Evolutionary conservation across 23 tunicate genomes (phyloP), one percentile per base, ranked within the genome.

Genomic region (Pegea sp.): DNA sequence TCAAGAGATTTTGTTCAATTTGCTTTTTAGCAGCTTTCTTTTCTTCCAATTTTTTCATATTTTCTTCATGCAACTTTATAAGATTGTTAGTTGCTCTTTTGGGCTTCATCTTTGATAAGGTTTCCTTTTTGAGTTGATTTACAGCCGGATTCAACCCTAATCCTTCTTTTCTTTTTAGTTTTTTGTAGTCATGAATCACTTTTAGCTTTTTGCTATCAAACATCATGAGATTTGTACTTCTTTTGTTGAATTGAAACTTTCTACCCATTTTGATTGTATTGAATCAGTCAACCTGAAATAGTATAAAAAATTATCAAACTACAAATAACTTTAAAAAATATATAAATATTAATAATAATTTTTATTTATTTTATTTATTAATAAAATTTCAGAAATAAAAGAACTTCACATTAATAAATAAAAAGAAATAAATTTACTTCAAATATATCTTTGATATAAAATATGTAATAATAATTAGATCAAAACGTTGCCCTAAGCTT

Each of bases 131-230:
- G n/a, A n/a, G n/a, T n/a, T n/a, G n/a, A n/a, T n/a, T n/a, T n/a
- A n/a, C n/a, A n/a, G n/a, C n/a, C n/a, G n/a, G n/a, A n/a, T n/a
- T n/a, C n/a, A n/a, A n/a, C n/a, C 29, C 4, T 29, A 30, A 30
- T 22, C 38, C 48, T 48, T 62, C 69, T 24, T 54, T 54, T 31
- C 63, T 43, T 19, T 52, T 34, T 34, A 71, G 24, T 26, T 71
- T 71, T 32, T 54, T 71, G 57, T 54, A 71, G 4, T 71, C 42
- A 54, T 71, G 38, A 25, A 71, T 52, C 8, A 62, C 56, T 46
- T 62, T 71, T 25, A 38, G 46, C 46, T 38, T 38, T 16, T 38
- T 38, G 46, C 46, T 38, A 11, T 38, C 16, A 11, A 16, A 38
- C 46, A 38, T 16, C n/a, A n/a, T n/a, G n/a, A n/a, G n/a, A n/a